Percentiles rank a stretch among this genome's conserved stretches.
These are phyloP conservation scores for Grammomys dolichurus DNA, from an alignment of 2,113 vertebrate genomes.

Conservation along the genomic window DNA sequence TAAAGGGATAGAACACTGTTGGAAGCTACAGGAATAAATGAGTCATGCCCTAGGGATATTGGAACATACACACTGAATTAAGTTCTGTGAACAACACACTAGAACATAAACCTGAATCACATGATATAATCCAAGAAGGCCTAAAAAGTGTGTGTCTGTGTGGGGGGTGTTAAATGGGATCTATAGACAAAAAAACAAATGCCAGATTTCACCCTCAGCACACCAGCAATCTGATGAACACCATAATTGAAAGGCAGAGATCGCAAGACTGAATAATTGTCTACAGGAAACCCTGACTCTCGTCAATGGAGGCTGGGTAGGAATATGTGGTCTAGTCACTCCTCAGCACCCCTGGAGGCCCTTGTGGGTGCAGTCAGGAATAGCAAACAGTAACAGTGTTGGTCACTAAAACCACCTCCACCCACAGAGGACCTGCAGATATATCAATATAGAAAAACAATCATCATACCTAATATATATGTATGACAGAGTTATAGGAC, in stretches of 20 bases:
- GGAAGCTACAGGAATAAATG: neutral
- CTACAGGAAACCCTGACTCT: neutral
- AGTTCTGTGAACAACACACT: neutral
- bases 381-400: neutral
- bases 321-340: neutral
- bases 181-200: neutral
- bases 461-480: neutral
- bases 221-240: neutral
- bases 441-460: neutral
- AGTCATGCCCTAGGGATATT: neutral
- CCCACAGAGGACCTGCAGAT: neutral
- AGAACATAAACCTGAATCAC: neutral
- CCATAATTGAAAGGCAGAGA: neutral
- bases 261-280: neutral
- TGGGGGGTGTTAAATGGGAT: accelerated
- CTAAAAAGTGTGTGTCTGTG: neutral
- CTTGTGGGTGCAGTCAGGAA: neutral
- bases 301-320: neutral
- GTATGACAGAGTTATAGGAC: neutral
- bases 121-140: neutral
- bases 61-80: neutral
- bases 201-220: neutral
- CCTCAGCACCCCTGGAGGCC: too few relatives aligned
- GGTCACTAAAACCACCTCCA: neutral
- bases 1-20: neutral